Percentiles rank a stretch among this genome's conserved stretches.
Evolutionary conservation across 1,140 invertebrate genomes (phyloP).

Genomic region (Wasmannia auropunctata): DNA sequence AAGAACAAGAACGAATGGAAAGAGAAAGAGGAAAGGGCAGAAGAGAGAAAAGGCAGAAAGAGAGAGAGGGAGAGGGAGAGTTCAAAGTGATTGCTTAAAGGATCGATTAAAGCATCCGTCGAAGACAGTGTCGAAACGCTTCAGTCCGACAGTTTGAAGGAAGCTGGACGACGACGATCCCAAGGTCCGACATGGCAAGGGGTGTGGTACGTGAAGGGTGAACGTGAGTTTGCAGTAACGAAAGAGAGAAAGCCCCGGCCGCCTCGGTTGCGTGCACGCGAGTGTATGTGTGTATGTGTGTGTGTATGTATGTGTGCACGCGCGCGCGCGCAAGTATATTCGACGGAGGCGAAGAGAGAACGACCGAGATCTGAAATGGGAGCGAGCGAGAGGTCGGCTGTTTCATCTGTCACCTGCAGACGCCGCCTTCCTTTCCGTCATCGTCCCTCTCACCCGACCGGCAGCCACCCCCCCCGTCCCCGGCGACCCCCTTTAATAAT

Average conservation of each 20-base stretch:
- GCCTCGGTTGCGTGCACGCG: constrained; percentile 47
- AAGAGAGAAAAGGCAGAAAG: background rate
- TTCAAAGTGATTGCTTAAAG: constrained; percentile 58
- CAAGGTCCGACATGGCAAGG: constrained; percentile 44
- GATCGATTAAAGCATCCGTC: constrained; percentile 63
- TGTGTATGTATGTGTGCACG: background rate
- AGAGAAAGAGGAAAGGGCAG: constrained; percentile 12
- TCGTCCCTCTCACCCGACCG: constrained; percentile 79
- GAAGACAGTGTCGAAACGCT: constrained; percentile 56
- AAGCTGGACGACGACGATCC: constrained; percentile 46
- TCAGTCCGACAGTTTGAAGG: constrained; percentile 49
- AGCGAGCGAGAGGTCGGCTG: constrained; percentile 78
- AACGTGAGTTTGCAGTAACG: constrained; percentile 68
- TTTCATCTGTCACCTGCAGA: constrained; percentile 85
- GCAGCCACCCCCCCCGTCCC: constrained; percentile 56
- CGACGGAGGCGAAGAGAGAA: constrained; percentile 64
- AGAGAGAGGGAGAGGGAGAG: constrained; percentile 8
- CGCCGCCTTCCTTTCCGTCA: constrained; percentile 85
- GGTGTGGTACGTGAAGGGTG: constrained; percentile 60
- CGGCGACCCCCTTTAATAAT: constrained; percentile 82
- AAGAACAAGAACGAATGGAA: constrained; percentile 22
- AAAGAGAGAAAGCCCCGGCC: constrained; percentile 58
- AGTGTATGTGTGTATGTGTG: constrained; percentile 9
- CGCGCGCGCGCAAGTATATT: constrained; percentile 51
- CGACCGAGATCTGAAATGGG: constrained; percentile 67